Percentiles rank a stretch among this genome's conserved stretches.
Conservation (phyloP, 2,888 invertebrate species). For the Schizaphis graminum region DNA sequence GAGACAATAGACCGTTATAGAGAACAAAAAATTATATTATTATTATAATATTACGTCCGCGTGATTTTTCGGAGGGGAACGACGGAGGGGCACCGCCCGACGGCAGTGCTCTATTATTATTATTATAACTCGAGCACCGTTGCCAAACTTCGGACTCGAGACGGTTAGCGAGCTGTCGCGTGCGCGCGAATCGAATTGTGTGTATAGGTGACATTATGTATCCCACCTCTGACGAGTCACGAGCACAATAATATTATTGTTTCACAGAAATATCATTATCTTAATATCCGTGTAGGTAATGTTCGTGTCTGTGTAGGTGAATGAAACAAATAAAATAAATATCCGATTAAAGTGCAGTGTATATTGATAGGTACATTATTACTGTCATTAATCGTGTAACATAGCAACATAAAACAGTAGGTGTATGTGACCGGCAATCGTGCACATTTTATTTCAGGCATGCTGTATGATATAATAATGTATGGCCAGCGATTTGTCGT, state of each 20-base stretch:
- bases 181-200: neutral
- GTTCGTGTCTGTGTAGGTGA: neutral
- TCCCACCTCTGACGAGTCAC: neutral
- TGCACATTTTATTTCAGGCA: neutral
- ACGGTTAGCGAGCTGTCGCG: conserved; percentile 9
- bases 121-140: conserved; percentile 24
- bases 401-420: too few relatives aligned
- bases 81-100: conserved; percentile 5
- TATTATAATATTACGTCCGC: conserved; percentile 10
- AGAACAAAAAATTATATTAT: neutral
- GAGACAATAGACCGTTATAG: conserved; percentile 60
- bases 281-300: neutral
- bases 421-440: neutral
- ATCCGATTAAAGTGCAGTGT: neutral
- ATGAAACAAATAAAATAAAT: neutral
- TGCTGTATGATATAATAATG: neutral
- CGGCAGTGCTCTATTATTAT: conserved; percentile 46
- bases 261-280: neutral
- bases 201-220: neutral
- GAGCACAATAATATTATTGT: neutral
- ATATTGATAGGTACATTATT: neutral
- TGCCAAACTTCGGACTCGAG: conserved; percentile 41
- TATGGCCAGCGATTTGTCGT: neutral
- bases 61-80: conserved; percentile 25
- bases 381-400: neutral